Conservation (phyloP, 30 jellyfish, hydroid and myxozoan species). For the Turritopsis rubra region DNA sequence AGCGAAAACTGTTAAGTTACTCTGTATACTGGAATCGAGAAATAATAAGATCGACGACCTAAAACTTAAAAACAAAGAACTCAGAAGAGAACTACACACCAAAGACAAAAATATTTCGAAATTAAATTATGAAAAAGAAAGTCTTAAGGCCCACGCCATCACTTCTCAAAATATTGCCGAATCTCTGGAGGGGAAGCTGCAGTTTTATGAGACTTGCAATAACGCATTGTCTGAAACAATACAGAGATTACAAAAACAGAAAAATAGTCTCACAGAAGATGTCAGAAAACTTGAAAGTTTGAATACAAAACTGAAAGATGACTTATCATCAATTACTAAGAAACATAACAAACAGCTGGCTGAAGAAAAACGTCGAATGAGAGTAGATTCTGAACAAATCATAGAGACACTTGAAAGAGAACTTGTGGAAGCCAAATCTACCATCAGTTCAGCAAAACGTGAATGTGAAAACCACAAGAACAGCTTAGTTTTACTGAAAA, state of each 20-base stretch:
- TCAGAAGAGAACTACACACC: not conserved
- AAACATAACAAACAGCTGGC: not conserved
- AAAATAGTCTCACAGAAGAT: not conserved
- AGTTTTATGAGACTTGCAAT: conserved; percentile 9
- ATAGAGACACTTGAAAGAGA: not conserved
- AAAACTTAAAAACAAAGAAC: not conserved
- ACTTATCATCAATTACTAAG: not conserved
- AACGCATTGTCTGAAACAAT: not conserved
- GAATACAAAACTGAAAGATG: not conserved
- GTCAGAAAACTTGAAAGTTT: not conserved
- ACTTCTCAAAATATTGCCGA: not conserved
- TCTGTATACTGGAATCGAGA: conserved; percentile 1
- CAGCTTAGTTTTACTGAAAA: not conserved
- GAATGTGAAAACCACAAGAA: not conserved
- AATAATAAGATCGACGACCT: not conserved
- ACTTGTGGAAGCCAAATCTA: not conserved
- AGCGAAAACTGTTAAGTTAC: not conserved
- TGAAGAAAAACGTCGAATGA: not conserved
- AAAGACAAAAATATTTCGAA: not conserved
- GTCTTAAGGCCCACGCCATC: not conserved
- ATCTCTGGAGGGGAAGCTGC: conserved; percentile 2
- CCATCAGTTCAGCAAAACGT: not conserved
- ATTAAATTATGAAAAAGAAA: not conserved
- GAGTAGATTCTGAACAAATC: not conserved
- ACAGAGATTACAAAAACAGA: conserved; percentile 1